phyloP scores from a whole-genome alignment of 2,888 invertebrate genomes.

The Nematopogon swammerdamellus region DNA sequence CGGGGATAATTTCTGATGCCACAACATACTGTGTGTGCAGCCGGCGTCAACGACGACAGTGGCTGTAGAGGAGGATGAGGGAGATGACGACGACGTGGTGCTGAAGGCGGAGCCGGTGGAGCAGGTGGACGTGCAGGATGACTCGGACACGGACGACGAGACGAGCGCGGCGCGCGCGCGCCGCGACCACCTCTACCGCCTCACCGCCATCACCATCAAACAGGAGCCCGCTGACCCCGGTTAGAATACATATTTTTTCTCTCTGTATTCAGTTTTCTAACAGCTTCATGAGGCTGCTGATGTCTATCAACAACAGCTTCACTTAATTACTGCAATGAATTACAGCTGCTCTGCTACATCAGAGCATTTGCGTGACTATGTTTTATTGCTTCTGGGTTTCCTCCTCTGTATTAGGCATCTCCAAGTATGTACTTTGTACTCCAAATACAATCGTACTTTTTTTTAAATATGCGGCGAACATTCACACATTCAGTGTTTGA shows the following conservation, averaged over 20 bases:
- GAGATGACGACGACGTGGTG: constrained; percentile 67
- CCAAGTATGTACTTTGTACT: too few relatives aligned
- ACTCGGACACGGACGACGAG: constrained; percentile 59
- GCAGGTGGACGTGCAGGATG: constrained; percentile 62
- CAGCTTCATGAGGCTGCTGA: not conserved
- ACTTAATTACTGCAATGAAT: too few relatives aligned
- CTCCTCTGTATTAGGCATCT: too few relatives aligned
- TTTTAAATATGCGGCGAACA: too few relatives aligned
- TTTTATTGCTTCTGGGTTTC: too few relatives aligned
- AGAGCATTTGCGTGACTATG: too few relatives aligned
- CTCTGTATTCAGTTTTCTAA: not conserved
- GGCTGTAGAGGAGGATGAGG: constrained; percentile 26
- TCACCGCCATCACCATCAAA: constrained; percentile 59
- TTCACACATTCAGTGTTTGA: too few relatives aligned
- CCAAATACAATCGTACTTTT: too few relatives aligned
- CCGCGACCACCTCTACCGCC: constrained; percentile 28
- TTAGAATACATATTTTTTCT: constrained; percentile 12
- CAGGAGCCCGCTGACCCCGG: constrained; percentile 69
- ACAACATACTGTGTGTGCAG: not conserved
- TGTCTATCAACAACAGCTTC: too few relatives aligned
- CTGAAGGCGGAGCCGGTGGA: constrained; percentile 66
- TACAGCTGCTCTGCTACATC: too few relatives aligned
- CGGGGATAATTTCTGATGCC: not conserved
- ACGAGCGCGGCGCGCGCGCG: constrained; percentile 24
- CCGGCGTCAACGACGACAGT: not conserved